Percentiles rank a stretch among this genome's conserved stretches.
These are phyloP conservation scores for Sphaerolaimus hirsutus DNA, from an alignment of 2,888 invertebrate species.

Conservation along the genomic window DNA sequence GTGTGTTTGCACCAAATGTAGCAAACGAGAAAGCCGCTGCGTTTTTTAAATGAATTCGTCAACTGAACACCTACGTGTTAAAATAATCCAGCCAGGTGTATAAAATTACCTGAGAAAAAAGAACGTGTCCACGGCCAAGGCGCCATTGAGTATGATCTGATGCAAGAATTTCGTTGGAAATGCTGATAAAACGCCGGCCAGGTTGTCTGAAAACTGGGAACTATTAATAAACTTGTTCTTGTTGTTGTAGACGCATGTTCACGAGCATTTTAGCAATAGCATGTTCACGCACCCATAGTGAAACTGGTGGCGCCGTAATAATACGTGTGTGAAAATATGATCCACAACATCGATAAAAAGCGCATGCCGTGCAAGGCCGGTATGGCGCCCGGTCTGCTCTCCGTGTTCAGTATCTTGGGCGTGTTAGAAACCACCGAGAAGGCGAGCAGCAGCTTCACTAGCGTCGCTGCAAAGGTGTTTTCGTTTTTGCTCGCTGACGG, in stretches of 20 bases:
- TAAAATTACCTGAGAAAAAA: conserved; percentile 25
- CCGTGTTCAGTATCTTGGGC: conserved; percentile 27
- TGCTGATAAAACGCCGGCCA: conserved; percentile 2
- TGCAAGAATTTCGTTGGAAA: conserved; percentile 26
- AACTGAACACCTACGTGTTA: no score
- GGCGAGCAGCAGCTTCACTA: conserved; percentile 18
- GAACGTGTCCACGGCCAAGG: conserved; percentile 29
- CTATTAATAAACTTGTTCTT: no score
- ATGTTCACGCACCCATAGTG: conserved; percentile 11
- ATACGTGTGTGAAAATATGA: conserved; percentile 34
- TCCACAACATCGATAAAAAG: conserved; percentile 37
- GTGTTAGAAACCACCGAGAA: conserved; percentile 35
- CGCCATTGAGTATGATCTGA: conserved; percentile 27
- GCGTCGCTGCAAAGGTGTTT: conserved; percentile 1
- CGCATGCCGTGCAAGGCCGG: conserved; percentile 33
- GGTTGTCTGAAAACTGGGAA: conserved; percentile 13
- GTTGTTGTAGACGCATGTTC: no score
- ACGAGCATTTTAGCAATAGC: no score
- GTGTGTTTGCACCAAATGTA: conserved; percentile 26
- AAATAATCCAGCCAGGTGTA: no score
- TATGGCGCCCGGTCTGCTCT: conserved; percentile 21
- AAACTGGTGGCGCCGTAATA: conserved; percentile 22
- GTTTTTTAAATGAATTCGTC: neutral
- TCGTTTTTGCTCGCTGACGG: neutral
- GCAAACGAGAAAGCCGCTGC: conserved; percentile 26